phyloP scores from a whole-genome alignment of 2,113 vertebrate species.

The Copsychus sechellarum region DNA sequence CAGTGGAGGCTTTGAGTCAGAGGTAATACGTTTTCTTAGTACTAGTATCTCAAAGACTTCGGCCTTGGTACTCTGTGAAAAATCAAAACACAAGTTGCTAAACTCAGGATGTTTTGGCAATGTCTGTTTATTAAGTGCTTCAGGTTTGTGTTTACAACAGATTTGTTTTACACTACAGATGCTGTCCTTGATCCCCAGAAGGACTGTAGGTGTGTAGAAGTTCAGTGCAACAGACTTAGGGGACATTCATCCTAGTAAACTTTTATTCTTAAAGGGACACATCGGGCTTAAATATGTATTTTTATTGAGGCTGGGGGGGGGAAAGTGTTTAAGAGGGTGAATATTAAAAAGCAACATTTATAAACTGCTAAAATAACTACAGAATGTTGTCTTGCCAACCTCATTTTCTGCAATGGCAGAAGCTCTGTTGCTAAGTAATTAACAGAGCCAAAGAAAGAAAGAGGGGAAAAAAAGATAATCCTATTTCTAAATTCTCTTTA shows the following conservation, averaged over 20 bases:
- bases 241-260: neutral
- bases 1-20: neutral
- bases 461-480: neutral
- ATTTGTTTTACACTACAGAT: neutral
- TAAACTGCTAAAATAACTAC: neutral
- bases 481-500: neutral
- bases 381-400: neutral
- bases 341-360: neutral
- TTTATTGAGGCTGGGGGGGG: neutral
- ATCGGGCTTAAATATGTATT: neutral
- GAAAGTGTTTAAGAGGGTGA: neutral
- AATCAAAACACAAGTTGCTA: neutral
- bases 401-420: neutral
- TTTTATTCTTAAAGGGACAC: neutral
- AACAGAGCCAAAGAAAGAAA: neutral
- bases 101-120: neutral
- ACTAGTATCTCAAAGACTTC: neutral
- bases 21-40: neutral
- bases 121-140: neutral
- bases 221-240: neutral
- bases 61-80: neutral
- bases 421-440: slow-evolving; percentile 36
- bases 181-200: neutral
- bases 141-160: neutral
- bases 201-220: neutral